phyloP scores from a whole-genome alignment of 2,888 invertebrate species.

The Nemurella pictetii region DNA sequence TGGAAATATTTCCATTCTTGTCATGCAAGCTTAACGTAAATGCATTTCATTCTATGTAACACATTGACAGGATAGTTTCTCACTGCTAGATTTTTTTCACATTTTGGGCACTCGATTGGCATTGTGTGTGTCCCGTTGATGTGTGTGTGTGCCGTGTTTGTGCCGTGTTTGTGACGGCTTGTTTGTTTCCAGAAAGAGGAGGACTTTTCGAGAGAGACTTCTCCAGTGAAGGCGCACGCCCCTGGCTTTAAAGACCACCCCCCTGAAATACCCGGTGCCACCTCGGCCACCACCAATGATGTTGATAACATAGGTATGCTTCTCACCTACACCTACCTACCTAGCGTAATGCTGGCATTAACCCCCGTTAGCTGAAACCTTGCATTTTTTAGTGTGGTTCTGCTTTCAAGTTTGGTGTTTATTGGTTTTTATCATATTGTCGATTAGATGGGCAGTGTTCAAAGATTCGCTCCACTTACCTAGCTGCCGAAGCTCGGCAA shows the following conservation, averaged over 20 bases:
- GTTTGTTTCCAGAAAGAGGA: slow-evolving; percentile 39
- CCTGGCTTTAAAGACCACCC: slow-evolving; percentile 33
- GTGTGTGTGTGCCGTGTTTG: no score
- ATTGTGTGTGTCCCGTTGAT: no score
- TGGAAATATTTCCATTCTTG: no score
- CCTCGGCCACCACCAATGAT: background rate
- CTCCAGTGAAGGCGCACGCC: slow-evolving; percentile 39
- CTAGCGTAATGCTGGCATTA: background rate
- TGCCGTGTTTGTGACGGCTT: background rate
- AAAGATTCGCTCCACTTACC: no score
- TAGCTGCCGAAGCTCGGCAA: no score
- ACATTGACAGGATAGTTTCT: no score
- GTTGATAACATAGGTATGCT: slow-evolving; percentile 4
- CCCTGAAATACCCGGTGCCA: slow-evolving; percentile 14
- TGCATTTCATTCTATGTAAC: no score
- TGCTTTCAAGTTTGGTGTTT: background rate
- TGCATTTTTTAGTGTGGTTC: background rate
- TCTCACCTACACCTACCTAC: no score
- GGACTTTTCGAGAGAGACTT: slow-evolving; percentile 40
- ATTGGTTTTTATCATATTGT: no score
- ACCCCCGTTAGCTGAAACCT: background rate
- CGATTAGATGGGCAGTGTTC: background rate
- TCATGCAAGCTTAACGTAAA: no score
- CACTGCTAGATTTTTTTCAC: no score
- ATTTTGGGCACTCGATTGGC: no score